Percentiles rank a stretch among this genome's conserved stretches.
Conservation (phyloP, 2,113 vertebrate species). For the Oryzias woworae region DNA sequence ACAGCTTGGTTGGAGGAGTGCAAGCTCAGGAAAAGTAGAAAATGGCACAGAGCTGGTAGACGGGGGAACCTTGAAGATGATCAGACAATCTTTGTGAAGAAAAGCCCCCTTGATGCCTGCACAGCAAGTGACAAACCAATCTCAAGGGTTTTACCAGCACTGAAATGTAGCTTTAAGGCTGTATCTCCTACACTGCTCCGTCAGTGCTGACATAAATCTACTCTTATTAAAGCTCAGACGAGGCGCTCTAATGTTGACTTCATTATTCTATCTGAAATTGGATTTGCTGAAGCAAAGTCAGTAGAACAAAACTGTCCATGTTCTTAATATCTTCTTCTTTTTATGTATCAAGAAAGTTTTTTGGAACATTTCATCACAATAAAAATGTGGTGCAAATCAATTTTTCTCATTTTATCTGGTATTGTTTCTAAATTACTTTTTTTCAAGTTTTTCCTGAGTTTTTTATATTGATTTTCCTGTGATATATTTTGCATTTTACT, state of each 20-base stretch:
- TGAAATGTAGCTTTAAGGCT: not conserved
- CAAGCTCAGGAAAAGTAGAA: not conserved
- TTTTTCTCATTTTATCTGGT: too few relatives aligned
- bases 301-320: not conserved
- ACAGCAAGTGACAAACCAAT: conserved; percentile 5
- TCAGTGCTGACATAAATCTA: conserved; percentile 3
- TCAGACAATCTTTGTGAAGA: conserved; percentile 8
- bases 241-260: not conserved
- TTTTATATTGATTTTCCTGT: too few relatives aligned
- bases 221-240: not conserved
- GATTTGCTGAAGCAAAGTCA: not conserved
- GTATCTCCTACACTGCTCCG: not conserved
- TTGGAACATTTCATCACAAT: too few relatives aligned
- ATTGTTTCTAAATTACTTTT: too few relatives aligned
- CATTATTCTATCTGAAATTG: conserved; percentile 9
- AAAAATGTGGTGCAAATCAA: too few relatives aligned
- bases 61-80: conserved; percentile 1
- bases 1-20: conserved; percentile 22
- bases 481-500: too few relatives aligned
- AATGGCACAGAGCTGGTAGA: conserved; percentile 11
- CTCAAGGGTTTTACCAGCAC: conserved; percentile 2
- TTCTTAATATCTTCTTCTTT: not conserved
- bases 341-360: not conserved
- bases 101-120: conserved; percentile 3
- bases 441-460: too few relatives aligned